Evolutionary conservation across 2,888 invertebrate species (phyloP).

Genomic region (Acronicta leporina): DNA sequence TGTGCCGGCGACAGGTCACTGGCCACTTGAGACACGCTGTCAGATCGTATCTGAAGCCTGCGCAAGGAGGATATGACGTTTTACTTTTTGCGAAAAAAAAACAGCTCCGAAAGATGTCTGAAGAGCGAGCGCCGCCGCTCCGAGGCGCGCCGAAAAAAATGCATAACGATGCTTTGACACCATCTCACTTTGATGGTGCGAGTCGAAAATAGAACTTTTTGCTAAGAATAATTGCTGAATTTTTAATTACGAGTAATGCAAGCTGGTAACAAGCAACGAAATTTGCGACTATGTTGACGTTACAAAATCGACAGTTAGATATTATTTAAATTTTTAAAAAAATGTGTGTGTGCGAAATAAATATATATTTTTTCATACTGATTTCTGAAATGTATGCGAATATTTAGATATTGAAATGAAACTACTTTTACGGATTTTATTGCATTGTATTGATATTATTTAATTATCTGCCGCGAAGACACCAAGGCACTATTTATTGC

Average conservation of each 20-base stretch:
- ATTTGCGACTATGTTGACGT: neutral
- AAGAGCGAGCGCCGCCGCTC: constrained; percentile 70
- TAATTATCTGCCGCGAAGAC: too few species aligned
- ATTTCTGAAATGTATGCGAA: too few species aligned
- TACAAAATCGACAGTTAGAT: neutral
- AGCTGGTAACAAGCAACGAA: constrained; percentile 2
- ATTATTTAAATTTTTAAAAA: neutral
- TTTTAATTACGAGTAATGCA: constrained; percentile 42
- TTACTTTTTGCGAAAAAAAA: constrained; percentile 75
- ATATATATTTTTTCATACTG: too few species aligned
- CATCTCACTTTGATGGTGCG: constrained; percentile 63
- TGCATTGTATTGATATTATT: too few species aligned
- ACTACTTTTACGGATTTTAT: too few species aligned
- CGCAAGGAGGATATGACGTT: constrained; percentile 76
- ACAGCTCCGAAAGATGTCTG: constrained; percentile 78
- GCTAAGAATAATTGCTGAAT: constrained; percentile 33
- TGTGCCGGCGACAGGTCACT: constrained; percentile 69
- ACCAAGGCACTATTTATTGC: too few species aligned
- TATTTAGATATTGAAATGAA: too few species aligned
- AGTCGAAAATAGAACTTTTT: constrained; percentile 58
- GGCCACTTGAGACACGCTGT: constrained; percentile 74
- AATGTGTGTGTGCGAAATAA: neutral
- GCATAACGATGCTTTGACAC: constrained; percentile 71
- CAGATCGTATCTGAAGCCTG: constrained; percentile 75
- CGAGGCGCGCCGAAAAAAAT: constrained; percentile 74